Base-by-base conservation (phyloP, 1,140 invertebrate genomes). In the Calosoma granatense region DNA sequence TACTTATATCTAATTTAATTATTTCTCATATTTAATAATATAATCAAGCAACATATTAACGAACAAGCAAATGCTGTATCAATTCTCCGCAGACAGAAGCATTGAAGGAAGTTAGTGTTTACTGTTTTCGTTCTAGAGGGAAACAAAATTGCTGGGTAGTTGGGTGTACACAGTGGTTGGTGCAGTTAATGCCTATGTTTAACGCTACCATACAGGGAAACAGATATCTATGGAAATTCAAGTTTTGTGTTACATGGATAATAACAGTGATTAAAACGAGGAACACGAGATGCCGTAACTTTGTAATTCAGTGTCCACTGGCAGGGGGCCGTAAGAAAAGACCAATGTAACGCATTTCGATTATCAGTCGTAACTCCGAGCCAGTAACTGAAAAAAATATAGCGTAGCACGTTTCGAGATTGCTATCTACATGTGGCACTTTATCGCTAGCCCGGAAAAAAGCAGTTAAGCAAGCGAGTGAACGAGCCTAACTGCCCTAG, bases 361-460 rank as follows among this genome's bases (percentile, higher is more conserved):
- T 47, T 47, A 47, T 47, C 41, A 47, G 41, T 17, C 15, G 41
- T 47, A 17, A 47, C 41, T 47, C 15, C 41, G 3, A 47, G 26
- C 6, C 17, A 47, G 41, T 47, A 47, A 47, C 41, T 47, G 15
- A 36, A 47, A 47, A 47, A 47, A 47, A 12, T 47, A 47, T 47
- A 47, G 41, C 41, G 17, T 17, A 12, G 3, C 17, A 11, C 17
- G 41, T 47, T 17, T 6, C 4, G 41, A 6, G 41, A 47, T 47
- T 17, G 17, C 41, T 47, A 47, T 47, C 41, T 47, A 6, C 3
- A 47, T 12, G 41, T 47, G 17, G 26, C 26, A 9, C 6, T 6
- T 36, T 36, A 36, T 36, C 26, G 26, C n/a, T n/a, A 36, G 26
- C n/a, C 26, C 26, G 26, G 26, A 36, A 36, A n/a, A n/a, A 36